Evolutionary conservation across 2,797 vertebrate species (phyloP).

Genomic region (Acridotheres tristis): DNA sequence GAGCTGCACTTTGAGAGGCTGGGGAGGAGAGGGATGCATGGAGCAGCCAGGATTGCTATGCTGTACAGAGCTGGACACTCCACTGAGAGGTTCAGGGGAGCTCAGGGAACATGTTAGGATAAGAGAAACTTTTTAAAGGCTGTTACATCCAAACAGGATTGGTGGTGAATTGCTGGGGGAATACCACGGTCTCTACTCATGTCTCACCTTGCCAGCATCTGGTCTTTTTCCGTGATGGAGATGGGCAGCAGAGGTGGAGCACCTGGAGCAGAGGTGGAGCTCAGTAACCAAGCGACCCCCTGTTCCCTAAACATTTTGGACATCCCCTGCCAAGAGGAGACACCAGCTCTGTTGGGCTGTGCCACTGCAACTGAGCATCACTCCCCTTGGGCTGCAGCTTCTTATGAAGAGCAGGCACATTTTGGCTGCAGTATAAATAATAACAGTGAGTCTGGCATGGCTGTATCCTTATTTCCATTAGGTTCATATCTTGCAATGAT

Average conservation of each 20-base stretch:
- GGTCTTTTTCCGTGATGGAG: not conserved
- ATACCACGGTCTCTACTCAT: not conserved
- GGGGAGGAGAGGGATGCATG: not conserved
- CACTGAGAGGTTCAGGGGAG: not conserved
- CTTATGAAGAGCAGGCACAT: not conserved
- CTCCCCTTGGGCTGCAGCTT: not conserved
- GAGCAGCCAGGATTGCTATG: not conserved
- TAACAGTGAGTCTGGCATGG: not conserved
- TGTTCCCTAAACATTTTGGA: not conserved
- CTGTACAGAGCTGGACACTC: not conserved
- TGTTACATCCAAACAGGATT: not conserved
- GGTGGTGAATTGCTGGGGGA: not conserved
- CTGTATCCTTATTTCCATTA: not conserved
- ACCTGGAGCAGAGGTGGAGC: not conserved
- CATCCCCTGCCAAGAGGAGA: not conserved
- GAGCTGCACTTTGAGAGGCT: not conserved
- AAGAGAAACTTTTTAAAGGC: not conserved
- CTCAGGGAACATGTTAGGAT: not conserved
- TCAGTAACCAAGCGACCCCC: not conserved
- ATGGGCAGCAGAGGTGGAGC: not conserved
- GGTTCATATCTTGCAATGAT: not conserved
- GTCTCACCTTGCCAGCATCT: not conserved
- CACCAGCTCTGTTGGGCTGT: not conserved
- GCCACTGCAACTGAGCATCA: fast-evolving
- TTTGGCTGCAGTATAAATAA: not conserved